Evolutionary conservation across 2,888 invertebrate genomes (phyloP).

Genomic region (Agriotes lineatus): DNA sequence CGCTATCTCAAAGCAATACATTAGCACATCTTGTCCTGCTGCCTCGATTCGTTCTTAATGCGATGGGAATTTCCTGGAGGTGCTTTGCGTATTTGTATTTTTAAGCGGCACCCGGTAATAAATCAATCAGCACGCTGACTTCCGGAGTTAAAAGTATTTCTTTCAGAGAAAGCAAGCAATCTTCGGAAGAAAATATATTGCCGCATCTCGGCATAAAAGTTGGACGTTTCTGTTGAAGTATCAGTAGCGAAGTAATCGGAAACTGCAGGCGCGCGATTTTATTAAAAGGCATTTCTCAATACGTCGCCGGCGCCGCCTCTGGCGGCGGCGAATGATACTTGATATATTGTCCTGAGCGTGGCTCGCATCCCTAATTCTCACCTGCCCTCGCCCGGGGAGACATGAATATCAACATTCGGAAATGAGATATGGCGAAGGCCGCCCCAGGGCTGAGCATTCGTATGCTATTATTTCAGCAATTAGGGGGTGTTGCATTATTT

Average conservation of each 20-base stretch:
- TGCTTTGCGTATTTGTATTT: too few relatives aligned
- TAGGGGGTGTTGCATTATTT: constrained; percentile 9
- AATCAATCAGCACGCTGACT: constrained; percentile 21
- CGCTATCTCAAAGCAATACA: too few relatives aligned
- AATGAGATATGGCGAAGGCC: constrained; percentile 39
- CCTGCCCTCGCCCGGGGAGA: constrained; percentile 45
- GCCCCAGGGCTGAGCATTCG: constrained; percentile 3
- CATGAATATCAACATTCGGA: constrained; percentile 46
- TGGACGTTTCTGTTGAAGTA: constrained; percentile 42
- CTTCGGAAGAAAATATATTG: constrained; percentile 36
- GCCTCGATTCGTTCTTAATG: too few relatives aligned
- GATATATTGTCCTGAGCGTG: constrained; percentile 49
- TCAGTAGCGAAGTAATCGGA: constrained; percentile 49
- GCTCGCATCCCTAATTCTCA: constrained; percentile 50
- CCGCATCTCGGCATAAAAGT: constrained; percentile 38
- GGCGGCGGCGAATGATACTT: constrained; percentile 49
- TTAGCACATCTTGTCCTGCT: too few relatives aligned
- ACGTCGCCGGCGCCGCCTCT: constrained; percentile 49
- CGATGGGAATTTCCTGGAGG: too few relatives aligned
- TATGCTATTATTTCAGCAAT: constrained; percentile 21
- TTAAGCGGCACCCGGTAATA: background rate
- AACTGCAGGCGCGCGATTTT: constrained; percentile 51
- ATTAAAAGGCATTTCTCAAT: constrained; percentile 55
- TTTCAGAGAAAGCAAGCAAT: constrained; percentile 27
- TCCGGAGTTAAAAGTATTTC: constrained; percentile 16